Base-by-base conservation (phyloP, 1,140 invertebrate genomes). In the Drosophila repletoides region DNA sequence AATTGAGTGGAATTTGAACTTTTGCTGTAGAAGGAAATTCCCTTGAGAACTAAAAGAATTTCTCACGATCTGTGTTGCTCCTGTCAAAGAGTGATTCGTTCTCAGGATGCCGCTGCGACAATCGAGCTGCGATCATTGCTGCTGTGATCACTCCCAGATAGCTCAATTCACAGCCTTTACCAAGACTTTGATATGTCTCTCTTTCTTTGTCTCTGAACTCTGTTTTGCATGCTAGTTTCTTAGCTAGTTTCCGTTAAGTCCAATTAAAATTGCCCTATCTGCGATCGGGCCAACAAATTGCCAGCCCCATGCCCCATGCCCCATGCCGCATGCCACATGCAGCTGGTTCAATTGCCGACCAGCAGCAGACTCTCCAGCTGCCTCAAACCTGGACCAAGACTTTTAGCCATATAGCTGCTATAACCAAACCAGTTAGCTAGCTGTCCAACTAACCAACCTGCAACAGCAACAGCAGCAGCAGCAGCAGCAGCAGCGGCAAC, bases 191-290 rank as follows among this genome's bases (percentile, higher is more conserved):
- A 66, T 31, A 46, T 55, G 58, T 15, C 36, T 9, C 38, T 10
- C 10, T n/a, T 17, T 1, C 12, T 5, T 22, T 6, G n/a, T 28
- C 7, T 1, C 9, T 46, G 38, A 22, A 41, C 38, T 59, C 43
- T 63, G 48, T 40, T 52, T 72, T 81, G 72, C 63, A 76, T 70
- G 74, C 70, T n/a, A n/a, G 68, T 72, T 59, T 67, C 52, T 63
- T 46, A 28, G 49, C 65, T 63, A 77, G 74, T 83, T 83, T 83
- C 80, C 79, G 70, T 84, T 71, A 77, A 67, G 70, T 83, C 77
- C 79, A 83, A 83, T 83, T 83, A 83, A 83, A 77, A 53, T 52
- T 52, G 60, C 66, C 73, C 79, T 83, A 83, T 83, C 79, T 83
- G 36, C 70, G 70, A 83, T 84, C 79, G 56, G n/a, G 28, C 51